phyloP scores from a whole-genome alignment of 2,113 vertebrate species.

The Osmerus eperlanus region DNA sequence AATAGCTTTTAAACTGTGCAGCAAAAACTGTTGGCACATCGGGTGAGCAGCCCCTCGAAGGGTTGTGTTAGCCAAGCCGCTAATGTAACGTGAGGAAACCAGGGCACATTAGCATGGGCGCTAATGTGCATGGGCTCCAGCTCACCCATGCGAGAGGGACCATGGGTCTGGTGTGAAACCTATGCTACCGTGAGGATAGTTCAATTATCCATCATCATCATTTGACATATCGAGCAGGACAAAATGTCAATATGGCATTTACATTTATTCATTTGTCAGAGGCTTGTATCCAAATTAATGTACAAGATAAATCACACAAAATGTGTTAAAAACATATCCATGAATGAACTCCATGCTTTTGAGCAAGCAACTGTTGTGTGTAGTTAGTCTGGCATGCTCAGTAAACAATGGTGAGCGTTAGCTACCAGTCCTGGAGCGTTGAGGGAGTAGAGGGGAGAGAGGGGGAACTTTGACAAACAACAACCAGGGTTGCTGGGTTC shows the following conservation, averaged over 20 bases:
- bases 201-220: too few relatives aligned
- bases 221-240: too few relatives aligned
- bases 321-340: neutral
- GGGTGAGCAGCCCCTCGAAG: slow-evolving; percentile 1
- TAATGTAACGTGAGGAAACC: slow-evolving; percentile 15
- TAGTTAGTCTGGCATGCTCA: neutral
- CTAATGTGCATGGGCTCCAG: neutral
- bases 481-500: slow-evolving; percentile 19
- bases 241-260: too few relatives aligned
- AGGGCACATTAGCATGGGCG: neutral
- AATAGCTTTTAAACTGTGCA: slow-evolving; percentile 33
- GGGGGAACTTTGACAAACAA: neutral
- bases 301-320: too few relatives aligned
- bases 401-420: slow-evolving; percentile 2
- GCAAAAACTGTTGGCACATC: slow-evolving; percentile 7
- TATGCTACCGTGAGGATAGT: too few relatives aligned
- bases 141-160: too few relatives aligned
- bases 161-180: too few relatives aligned
- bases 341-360: too few relatives aligned
- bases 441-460: neutral
- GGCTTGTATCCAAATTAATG: too few relatives aligned
- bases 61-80: neutral
- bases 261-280: too few relatives aligned
- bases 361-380: neutral
- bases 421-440: neutral